A percentile compares a stretch with the other conserved stretches of the same genome.
These are phyloP conservation scores for Drosophila equinoxialis DNA, from an alignment of 1,140 invertebrate species.

Conservation along the genomic window DNA sequence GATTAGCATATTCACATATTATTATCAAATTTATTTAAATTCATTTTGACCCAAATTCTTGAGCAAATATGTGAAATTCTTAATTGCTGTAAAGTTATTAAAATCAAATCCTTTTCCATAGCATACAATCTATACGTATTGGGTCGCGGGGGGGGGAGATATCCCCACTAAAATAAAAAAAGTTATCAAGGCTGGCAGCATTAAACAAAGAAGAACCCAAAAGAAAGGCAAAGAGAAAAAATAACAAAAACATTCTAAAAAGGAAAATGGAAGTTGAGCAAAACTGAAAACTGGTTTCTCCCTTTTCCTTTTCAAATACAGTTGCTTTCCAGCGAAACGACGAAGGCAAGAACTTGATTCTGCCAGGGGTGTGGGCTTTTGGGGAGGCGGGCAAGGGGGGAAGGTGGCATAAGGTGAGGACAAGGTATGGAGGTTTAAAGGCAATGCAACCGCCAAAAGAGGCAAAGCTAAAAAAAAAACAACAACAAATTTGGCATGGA, in stretches of 20 bases:
- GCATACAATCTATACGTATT: too few species aligned
- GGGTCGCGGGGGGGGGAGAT: too few species aligned
- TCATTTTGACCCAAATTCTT: slow-evolving; percentile 70
- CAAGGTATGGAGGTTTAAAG: background rate
- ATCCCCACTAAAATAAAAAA: background rate
- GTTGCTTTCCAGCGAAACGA: slow-evolving; percentile 56
- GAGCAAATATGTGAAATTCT: slow-evolving; percentile 63
- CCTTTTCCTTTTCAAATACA: slow-evolving; percentile 81
- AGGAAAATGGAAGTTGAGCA: slow-evolving; percentile 68
- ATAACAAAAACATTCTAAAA: slow-evolving; percentile 49
- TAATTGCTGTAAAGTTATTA: background rate
- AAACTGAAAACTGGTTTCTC: slow-evolving; percentile 76
- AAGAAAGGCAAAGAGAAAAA: slow-evolving; percentile 8
- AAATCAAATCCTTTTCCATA: too few species aligned
- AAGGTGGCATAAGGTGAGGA: background rate
- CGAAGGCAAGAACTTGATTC: slow-evolving; percentile 21
- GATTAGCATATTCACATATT: slow-evolving; percentile 59
- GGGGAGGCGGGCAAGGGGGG: background rate
- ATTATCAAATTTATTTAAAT: slow-evolving; percentile 17
- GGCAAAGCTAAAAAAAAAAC: background rate
- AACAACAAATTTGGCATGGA: slow-evolving; percentile 15
- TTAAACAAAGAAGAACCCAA: slow-evolving; percentile 7
- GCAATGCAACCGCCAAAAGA: slow-evolving; percentile 7
- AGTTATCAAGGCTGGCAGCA: slow-evolving; percentile 12
- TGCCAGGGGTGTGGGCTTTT: background rate